Percentiles rank a stretch among this genome's conserved stretches.
Conservation (phyloP, 2,888 invertebrate species). For the Hirtodrosophila confusa region DNA sequence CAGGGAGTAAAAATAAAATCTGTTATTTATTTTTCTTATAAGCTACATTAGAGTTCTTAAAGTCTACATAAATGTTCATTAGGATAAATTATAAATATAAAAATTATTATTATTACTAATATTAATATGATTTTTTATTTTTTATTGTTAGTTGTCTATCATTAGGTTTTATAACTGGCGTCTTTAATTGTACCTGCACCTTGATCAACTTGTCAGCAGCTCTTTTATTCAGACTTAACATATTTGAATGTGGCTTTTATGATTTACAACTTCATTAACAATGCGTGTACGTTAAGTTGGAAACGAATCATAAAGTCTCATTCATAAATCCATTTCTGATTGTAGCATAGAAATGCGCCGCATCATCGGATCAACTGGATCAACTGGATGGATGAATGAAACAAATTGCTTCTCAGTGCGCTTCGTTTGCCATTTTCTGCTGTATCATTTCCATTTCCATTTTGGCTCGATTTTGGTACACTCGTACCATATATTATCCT, state of each 20-base stretch:
- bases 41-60: too few species aligned
- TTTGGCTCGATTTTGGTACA: slow-evolving; percentile 20
- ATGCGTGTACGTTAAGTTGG: slow-evolving; percentile 24
- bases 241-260: slow-evolving; percentile 30
- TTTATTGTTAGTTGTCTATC: too few species aligned
- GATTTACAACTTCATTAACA: slow-evolving; percentile 68
- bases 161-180: too few species aligned
- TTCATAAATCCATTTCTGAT: slow-evolving; percentile 54
- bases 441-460: slow-evolving; percentile 69
- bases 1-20: too few species aligned
- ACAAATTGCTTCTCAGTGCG: slow-evolving; percentile 66
- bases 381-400: slow-evolving; percentile 59
- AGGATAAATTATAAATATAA: too few species aligned
- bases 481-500: slow-evolving; percentile 49
- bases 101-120: too few species aligned
- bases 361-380: slow-evolving; percentile 42
- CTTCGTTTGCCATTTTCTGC: slow-evolving; percentile 58
- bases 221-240: slow-evolving; percentile 6
- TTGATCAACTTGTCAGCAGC: slow-evolving; percentile 4
- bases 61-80: too few species aligned
- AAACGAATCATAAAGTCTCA: slow-evolving; percentile 57
- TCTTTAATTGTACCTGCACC: slow-evolving; percentile 8
- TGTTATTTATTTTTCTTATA: too few species aligned
- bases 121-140: too few species aligned
- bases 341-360: slow-evolving; percentile 54